Conservation (phyloP, 2,113 vertebrate genomes). For the Malaclemys terrapin region DNA sequence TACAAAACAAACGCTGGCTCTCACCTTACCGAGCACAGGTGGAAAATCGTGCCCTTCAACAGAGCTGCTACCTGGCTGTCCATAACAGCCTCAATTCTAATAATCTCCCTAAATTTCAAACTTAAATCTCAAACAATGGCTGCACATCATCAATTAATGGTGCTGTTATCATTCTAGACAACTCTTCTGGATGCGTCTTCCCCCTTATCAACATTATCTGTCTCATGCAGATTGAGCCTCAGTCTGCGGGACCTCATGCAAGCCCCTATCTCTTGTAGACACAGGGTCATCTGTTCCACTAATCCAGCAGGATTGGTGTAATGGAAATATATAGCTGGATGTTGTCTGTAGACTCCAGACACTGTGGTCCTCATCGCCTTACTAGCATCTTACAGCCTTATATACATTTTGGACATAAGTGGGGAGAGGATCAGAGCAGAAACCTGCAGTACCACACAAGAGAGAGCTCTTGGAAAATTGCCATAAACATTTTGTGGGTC, state of each 20-base stretch:
- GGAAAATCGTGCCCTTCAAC: not conserved
- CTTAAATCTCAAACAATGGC: not conserved
- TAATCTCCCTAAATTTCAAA: fast-evolving
- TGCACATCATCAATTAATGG: not conserved
- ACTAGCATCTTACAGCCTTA: not conserved
- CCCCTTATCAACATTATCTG: not conserved
- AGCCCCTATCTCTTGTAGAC: not conserved
- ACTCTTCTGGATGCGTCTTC: not conserved
- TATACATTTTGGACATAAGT: not conserved
- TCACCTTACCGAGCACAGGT: not conserved
- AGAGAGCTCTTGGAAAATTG: not conserved
- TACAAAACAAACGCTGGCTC: not conserved
- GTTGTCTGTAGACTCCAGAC: not conserved
- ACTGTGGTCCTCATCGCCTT: not conserved
- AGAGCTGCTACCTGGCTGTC: not conserved
- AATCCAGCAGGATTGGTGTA: not conserved
- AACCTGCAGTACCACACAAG: not conserved
- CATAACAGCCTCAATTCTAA: not conserved
- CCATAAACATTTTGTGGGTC: not conserved
- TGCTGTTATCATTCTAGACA: fast-evolving
- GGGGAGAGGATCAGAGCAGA: not conserved
- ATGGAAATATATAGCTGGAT: not conserved
- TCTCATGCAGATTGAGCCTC: not conserved
- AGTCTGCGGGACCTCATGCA: not conserved
- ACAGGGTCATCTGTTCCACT: not conserved